phyloP scores from a whole-genome alignment of 2,888 invertebrate genomes.

The Drosophila emarginata region DNA sequence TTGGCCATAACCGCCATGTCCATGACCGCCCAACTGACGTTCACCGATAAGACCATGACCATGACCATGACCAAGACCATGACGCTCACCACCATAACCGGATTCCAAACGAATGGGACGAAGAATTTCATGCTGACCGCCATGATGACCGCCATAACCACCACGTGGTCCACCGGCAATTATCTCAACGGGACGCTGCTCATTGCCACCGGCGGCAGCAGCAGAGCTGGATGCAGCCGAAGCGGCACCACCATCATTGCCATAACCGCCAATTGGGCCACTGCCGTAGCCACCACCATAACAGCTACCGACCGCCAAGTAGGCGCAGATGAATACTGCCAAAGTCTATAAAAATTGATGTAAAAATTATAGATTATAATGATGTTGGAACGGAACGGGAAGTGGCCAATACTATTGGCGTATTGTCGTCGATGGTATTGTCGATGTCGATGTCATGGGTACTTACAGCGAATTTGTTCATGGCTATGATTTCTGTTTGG shows the following conservation, averaged over 20 bases:
- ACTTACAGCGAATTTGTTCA: slow-evolving; percentile 78
- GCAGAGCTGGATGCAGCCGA: slow-evolving; percentile 50
- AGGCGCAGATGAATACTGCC: slow-evolving; percentile 64
- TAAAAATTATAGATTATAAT: background rate
- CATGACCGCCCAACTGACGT: slow-evolving; percentile 8
- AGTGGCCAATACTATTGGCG: slow-evolving; percentile 4
- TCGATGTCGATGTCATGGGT: slow-evolving; percentile 20
- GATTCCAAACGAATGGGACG: slow-evolving; percentile 54
- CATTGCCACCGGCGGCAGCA: slow-evolving; percentile 40
- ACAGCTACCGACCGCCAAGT: slow-evolving; percentile 56
- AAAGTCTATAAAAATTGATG: slow-evolving; percentile 52
- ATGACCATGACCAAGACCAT: background rate
- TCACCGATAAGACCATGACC: background rate
- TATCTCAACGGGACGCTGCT: slow-evolving; percentile 56
- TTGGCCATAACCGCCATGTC: slow-evolving; percentile 19
- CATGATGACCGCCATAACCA: slow-evolving; percentile 32
- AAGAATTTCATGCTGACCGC: slow-evolving; percentile 47
- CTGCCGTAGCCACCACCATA: slow-evolving; percentile 37
- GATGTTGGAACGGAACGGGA: slow-evolving; percentile 24
- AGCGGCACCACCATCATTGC: slow-evolving; percentile 31
- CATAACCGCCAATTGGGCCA: slow-evolving; percentile 8
- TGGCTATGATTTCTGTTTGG: slow-evolving; percentile 64
- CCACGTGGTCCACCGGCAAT: slow-evolving; percentile 50
- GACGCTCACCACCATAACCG: slow-evolving; percentile 41
- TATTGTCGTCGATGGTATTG: background rate